phyloP scores from a whole-genome alignment of 2,888 invertebrate species.

The Himalopsyche kuldschensis region DNA sequence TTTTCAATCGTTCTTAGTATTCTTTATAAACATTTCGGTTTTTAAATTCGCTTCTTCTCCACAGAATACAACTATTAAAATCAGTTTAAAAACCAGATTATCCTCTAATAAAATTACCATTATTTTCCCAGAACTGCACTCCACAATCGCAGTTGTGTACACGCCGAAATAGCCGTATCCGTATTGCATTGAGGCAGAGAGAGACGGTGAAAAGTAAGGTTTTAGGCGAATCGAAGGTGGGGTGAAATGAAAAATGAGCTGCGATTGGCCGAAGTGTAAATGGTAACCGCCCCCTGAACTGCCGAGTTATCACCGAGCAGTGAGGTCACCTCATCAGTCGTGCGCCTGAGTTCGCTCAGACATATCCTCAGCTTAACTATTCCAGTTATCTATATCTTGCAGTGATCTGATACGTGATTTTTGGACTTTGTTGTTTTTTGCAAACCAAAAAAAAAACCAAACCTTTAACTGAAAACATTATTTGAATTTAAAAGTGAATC shows the following conservation, averaged over 20 bases:
- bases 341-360: conserved; percentile 25
- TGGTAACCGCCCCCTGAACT: conserved; percentile 20
- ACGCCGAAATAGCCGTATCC: conserved; percentile 6
- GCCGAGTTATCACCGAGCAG: conserved; percentile 19
- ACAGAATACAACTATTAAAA: neutral
- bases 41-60: neutral
- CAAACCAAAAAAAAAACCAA: neutral
- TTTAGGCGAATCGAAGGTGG: conserved; percentile 16
- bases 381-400: neutral
- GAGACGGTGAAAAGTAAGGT: conserved; percentile 9
- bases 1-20: neutral
- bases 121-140: conserved; percentile 12
- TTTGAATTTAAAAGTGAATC: conserved; percentile 27
- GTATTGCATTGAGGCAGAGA: neutral
- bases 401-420: conserved; percentile 7
- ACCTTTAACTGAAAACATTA: neutral
- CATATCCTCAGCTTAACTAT: conserved; percentile 5
- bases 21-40: neutral
- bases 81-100: conserved; percentile 4
- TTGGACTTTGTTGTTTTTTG: neutral
- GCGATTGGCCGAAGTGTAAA: conserved; percentile 26
- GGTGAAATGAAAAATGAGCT: conserved; percentile 5
- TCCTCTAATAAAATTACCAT: conserved; percentile 21
- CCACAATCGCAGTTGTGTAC: neutral
- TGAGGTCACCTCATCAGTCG: conserved; percentile 37